Percentiles rank a stretch among this genome's conserved stretches.
Evolutionary conservation across 2,888 invertebrate species (phyloP).

Genomic region (Amiota mariae): DNA sequence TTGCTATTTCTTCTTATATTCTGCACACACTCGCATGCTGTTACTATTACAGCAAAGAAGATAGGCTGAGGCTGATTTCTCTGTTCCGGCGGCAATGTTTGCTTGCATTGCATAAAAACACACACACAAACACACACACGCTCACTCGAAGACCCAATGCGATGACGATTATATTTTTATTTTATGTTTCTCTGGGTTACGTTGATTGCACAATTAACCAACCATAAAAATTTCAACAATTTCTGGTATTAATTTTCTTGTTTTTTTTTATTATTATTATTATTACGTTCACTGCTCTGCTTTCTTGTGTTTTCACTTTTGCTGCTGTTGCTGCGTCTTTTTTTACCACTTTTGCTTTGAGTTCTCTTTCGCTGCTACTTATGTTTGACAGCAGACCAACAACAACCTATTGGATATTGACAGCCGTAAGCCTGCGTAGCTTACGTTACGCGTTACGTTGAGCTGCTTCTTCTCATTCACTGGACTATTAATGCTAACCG

Average conservation of each 20-base stretch:
- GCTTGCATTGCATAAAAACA: conserved; percentile 30
- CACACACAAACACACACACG: background rate
- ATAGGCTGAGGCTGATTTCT: conserved; percentile 38
- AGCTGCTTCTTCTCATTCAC: background rate
- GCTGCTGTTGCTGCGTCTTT: conserved; percentile 35
- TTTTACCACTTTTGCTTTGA: conserved; percentile 5
- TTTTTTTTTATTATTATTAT: conserved; percentile 17
- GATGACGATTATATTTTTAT: too few relatives aligned
- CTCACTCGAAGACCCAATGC: too few relatives aligned
- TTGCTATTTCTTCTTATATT: background rate
- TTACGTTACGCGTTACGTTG: background rate
- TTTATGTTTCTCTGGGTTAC: conserved; percentile 22
- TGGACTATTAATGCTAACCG: too few relatives aligned
- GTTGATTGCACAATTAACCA: conserved; percentile 41
- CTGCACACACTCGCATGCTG: background rate
- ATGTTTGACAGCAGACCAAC: background rate
- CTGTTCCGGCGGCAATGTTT: conserved; percentile 21
- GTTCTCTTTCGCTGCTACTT: conserved; percentile 14
- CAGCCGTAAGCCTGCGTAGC: background rate
- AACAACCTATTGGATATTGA: background rate
- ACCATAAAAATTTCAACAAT: conserved; percentile 29
- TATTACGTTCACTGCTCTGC: conserved; percentile 36
- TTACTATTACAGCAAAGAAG: conserved; percentile 32
- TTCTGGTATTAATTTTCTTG: conserved; percentile 33
- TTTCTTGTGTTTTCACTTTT: conserved; percentile 58